phyloP scores from a whole-genome alignment of 2,888 invertebrate genomes.

The Hyposoter didymator region DNA sequence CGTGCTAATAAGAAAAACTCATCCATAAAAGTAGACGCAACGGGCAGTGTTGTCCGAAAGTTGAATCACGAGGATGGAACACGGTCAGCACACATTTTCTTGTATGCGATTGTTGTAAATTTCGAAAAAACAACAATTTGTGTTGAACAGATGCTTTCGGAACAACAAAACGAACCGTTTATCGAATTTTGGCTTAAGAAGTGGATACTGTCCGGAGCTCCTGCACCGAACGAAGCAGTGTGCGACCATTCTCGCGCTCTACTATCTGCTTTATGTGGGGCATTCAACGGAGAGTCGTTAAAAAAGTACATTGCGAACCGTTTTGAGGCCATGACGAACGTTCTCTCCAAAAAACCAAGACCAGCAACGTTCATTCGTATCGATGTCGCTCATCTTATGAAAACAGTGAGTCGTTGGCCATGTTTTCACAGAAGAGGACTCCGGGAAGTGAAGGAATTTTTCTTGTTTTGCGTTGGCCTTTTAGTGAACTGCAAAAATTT shows the following conservation, averaged over 20 bases:
- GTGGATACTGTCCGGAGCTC: slow-evolving; percentile 40
- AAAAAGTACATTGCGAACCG: slow-evolving; percentile 38
- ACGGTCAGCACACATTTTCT: slow-evolving; percentile 45
- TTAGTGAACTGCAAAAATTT: slow-evolving; percentile 46
- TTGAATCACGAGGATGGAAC: background rate
- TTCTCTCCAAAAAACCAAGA: background rate
- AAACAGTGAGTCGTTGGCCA: slow-evolving; percentile 49
- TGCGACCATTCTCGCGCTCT: slow-evolving; percentile 55
- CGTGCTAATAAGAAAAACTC: background rate
- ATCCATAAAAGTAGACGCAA: slow-evolving; percentile 34
- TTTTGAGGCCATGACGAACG: slow-evolving; percentile 10
- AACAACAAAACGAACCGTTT: slow-evolving; percentile 41
- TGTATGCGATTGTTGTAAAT: slow-evolving; percentile 38
- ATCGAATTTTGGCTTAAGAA: slow-evolving; percentile 41
- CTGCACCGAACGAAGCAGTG: slow-evolving; percentile 35
- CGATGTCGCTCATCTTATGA: slow-evolving; percentile 44
- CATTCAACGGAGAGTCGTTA: slow-evolving; percentile 47
- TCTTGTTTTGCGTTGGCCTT: slow-evolving; percentile 48
- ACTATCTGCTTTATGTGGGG: slow-evolving; percentile 43
- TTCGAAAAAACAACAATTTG: slow-evolving; percentile 37
- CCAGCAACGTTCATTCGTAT: background rate
- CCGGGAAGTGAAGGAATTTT: slow-evolving; percentile 46
- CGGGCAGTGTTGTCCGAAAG: slow-evolving; percentile 31
- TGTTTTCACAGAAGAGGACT: slow-evolving; percentile 26
- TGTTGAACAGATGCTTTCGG: slow-evolving; percentile 50